Conservation (phyloP, 2,113 vertebrate genomes). For the Pelecanus crispus region DNA sequence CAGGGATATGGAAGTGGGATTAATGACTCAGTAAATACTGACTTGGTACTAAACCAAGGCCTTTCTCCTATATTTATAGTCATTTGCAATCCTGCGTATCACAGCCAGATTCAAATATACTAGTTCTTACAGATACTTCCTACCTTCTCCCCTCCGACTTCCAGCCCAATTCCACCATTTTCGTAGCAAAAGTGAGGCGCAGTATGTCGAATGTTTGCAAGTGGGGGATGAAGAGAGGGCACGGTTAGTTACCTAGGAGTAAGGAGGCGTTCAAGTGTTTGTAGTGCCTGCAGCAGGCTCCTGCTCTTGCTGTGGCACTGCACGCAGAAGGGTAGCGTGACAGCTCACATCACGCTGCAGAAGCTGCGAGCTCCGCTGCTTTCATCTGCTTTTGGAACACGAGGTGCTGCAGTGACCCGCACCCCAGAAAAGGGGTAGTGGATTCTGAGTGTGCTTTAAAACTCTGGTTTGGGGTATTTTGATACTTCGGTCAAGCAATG, state of each 20-base stretch:
- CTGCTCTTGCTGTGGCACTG: background rate
- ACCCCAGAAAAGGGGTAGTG: background rate
- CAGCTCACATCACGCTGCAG: background rate
- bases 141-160: background rate
- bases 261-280: background rate
- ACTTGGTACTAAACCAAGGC: background rate
- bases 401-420: background rate
- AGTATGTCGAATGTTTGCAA: fast-evolving
- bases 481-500: background rate
- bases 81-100: background rate
- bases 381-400: background rate
- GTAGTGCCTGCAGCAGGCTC: background rate
- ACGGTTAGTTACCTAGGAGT: background rate
- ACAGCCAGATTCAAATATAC: background rate
- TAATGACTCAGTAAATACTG: constrained; percentile 2
- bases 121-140: background rate
- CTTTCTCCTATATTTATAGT: background rate
- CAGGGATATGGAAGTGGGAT: background rate
- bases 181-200: background rate
- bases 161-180: background rate
- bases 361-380: background rate
- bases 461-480: background rate
- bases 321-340: background rate
- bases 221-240: background rate
- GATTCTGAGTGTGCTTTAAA: background rate